Evolutionary conservation across 1,140 invertebrate genomes (phyloP).

Genomic region (Drosophila biarmipes): DNA sequence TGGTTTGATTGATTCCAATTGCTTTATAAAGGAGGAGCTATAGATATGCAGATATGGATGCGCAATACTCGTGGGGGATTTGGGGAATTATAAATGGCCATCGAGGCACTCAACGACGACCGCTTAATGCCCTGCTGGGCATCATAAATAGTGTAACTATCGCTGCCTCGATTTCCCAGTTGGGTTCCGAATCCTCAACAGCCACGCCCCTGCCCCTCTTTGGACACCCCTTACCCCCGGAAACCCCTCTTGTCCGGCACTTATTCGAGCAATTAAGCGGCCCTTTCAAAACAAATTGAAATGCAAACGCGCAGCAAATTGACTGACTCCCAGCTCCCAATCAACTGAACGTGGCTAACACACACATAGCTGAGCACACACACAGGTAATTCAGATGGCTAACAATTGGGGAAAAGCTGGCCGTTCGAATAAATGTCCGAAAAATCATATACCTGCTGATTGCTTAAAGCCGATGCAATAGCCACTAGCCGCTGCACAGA

Average conservation of each 20-base stretch:
- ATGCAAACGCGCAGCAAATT: conserved; percentile 63
- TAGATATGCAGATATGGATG: not conserved
- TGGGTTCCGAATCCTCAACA: not conserved
- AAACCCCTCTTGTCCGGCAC: conserved; percentile 7
- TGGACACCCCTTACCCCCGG: not conserved
- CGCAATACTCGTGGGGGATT: not conserved
- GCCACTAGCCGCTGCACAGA: conserved; percentile 12
- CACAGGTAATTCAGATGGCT: conserved; percentile 21
- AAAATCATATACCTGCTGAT: conserved; percentile 57
- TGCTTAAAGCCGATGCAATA: conserved; percentile 69
- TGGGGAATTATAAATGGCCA: conserved; percentile 31
- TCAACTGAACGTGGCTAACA: conserved; percentile 39
- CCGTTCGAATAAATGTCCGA: conserved; percentile 29
- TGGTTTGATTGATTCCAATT: conserved; percentile 1
- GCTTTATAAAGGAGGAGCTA: not conserved
- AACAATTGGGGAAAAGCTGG: conserved; percentile 34
- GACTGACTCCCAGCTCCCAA: conserved; percentile 50
- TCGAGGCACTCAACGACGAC: conserved; percentile 7
- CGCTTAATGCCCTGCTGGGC: conserved; percentile 22
- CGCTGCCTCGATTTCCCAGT: conserved; percentile 4
- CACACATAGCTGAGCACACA: not conserved
- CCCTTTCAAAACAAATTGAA: conserved; percentile 69
- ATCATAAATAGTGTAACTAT: conserved; percentile 40
- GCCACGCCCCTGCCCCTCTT: not conserved
- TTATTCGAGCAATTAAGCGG: conserved; percentile 58